Evolutionary conservation across 2,797 vertebrate species (phyloP).

Genomic region (Cheirogaleus major): DNA sequence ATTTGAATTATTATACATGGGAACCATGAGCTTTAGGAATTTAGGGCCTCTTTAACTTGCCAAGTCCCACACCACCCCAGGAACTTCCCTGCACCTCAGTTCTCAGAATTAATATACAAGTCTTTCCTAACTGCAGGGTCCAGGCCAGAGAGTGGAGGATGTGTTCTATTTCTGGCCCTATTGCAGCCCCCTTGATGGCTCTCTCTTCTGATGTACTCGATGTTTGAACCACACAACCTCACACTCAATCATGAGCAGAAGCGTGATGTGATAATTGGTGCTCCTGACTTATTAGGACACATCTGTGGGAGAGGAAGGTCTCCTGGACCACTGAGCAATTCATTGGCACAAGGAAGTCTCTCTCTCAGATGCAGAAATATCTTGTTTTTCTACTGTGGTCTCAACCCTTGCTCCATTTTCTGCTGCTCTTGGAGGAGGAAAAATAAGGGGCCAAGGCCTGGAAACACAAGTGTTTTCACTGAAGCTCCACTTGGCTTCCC

Average conservation of each 20-base stretch:
- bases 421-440: background rate
- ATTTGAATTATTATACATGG: background rate
- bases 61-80: background rate
- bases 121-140: background rate
- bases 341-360: background rate
- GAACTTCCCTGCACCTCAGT: background rate
- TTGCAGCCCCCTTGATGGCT: background rate
- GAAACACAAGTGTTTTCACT: background rate
- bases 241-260: background rate
- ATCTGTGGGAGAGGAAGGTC: background rate
- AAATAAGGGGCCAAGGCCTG: background rate
- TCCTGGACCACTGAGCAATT: background rate
- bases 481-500: conserved; percentile 60
- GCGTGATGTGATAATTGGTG: background rate
- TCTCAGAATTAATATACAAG: background rate
- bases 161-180: background rate
- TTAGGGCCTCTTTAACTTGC: background rate
- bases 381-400: conserved; percentile 20
- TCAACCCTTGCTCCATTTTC: conserved; percentile 32
- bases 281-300: background rate
- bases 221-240: background rate
- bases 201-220: background rate
- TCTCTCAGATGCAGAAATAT: background rate
- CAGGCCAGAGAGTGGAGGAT: background rate
- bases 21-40: background rate